Percentiles rank a stretch among this genome's conserved stretches.
These are phyloP conservation scores for Cynoglossus semilaevis DNA, from an alignment of 2,113 vertebrate species.

Conservation along the genomic window DNA sequence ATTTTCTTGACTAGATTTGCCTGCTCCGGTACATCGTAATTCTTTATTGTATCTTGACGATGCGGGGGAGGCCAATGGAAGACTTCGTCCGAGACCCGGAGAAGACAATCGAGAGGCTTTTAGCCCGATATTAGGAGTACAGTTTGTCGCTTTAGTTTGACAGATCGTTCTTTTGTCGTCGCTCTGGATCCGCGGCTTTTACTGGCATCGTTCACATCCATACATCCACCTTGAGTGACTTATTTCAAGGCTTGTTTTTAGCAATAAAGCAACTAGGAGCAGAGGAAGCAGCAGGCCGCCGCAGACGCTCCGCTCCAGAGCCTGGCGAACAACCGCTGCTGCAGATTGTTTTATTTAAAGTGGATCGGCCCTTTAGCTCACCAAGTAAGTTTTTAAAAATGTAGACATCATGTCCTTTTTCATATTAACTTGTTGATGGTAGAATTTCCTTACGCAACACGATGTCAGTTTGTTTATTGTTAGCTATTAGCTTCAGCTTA, in stretches of 20 bases:
- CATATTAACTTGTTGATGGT: background rate
- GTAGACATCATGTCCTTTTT: background rate
- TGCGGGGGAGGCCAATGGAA: constrained; percentile 71
- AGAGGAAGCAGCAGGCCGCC: constrained; percentile 48
- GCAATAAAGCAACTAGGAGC: constrained; percentile 43
- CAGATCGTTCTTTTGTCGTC: background rate
- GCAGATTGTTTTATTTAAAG: constrained; percentile 34
- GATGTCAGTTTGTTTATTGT: constrained; percentile 49
- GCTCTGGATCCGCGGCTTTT: background rate
- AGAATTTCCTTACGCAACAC: background rate
- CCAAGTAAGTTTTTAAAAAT: constrained; percentile 56
- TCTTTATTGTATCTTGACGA: constrained; percentile 31
- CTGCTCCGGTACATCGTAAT: background rate
- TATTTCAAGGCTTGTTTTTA: constrained; percentile 69
- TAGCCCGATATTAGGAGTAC: constrained; percentile 25
- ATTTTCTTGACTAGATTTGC: background rate
- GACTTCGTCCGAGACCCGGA: constrained; percentile 61
- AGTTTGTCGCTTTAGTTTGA: background rate
- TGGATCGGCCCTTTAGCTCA: constrained; percentile 58
- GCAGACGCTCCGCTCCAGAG: constrained; percentile 32
- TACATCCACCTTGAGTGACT: background rate
- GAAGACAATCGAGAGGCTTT: constrained; percentile 72
- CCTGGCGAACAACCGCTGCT: constrained; percentile 12
- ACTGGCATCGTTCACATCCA: background rate
- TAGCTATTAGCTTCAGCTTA: constrained; percentile 51